Evolutionary conservation across 2,797 vertebrate species (phyloP).

Genomic region (Staurois parvus): DNA sequence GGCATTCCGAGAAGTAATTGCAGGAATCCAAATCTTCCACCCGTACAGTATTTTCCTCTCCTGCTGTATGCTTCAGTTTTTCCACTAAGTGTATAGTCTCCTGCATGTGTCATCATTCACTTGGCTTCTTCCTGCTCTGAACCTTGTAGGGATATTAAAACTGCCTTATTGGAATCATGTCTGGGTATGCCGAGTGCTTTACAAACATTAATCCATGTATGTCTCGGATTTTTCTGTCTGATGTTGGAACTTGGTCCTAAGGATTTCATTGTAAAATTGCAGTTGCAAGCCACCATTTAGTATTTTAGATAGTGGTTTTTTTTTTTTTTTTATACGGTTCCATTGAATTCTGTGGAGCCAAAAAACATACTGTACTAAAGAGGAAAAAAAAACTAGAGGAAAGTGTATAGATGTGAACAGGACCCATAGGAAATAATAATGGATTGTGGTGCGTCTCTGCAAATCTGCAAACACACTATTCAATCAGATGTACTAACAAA

Average conservation of each 20-base stretch:
- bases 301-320: too few relatives aligned
- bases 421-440: too few relatives aligned
- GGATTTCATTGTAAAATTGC: background rate
- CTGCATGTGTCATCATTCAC: slow-evolving; percentile 26
- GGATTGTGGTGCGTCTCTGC: too few relatives aligned
- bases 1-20: slow-evolving; percentile 32
- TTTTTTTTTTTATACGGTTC: too few relatives aligned
- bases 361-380: too few relatives aligned
- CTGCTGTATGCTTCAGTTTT: slow-evolving; percentile 39
- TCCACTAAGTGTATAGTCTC: slow-evolving; percentile 15
- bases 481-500: too few relatives aligned
- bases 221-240: background rate
- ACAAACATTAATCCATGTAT: slow-evolving; percentile 6
- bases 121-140: background rate
- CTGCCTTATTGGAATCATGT: background rate
- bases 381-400: too few relatives aligned
- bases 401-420: too few relatives aligned
- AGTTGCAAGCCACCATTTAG: background rate
- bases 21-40: slow-evolving; percentile 7
- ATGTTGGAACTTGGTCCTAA: background rate
- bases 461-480: too few relatives aligned
- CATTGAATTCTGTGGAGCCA: too few relatives aligned
- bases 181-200: background rate
- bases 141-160: slow-evolving; percentile 30
- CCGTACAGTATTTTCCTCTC: background rate